Percentiles rank a stretch among this genome's conserved stretches.
phyloP scores from a whole-genome alignment of 1,140 invertebrate genomes.

The Saccostrea glomerata region DNA sequence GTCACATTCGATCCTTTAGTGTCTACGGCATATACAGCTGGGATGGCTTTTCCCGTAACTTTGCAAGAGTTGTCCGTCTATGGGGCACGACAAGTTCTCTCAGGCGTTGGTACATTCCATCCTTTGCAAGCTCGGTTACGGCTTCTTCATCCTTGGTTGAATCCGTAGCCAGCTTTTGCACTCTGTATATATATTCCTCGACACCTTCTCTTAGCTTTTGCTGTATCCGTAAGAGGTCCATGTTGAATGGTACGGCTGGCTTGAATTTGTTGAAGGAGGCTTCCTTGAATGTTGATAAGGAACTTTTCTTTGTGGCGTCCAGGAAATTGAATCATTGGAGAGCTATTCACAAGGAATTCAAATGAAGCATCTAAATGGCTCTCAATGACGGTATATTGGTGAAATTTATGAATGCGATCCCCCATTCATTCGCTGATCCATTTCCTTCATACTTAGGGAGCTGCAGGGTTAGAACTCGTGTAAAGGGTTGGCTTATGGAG shows the following conservation, averaged over 20 bases:
- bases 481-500: too few species aligned
- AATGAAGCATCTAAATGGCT: background rate
- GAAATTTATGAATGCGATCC: background rate
- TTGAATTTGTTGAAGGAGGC: constrained; percentile 1
- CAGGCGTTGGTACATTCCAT: background rate
- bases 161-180: background rate
- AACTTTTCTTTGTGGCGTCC: background rate
- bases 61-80: background rate
- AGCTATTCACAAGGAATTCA: background rate
- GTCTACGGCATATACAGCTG: too few species aligned
- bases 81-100: background rate
- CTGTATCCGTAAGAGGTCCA: background rate
- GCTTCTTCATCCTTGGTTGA: background rate
- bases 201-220: background rate
- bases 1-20: too few species aligned
- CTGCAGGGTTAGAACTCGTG: too few species aligned
- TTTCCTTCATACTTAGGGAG: background rate
- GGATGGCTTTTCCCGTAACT: background rate
- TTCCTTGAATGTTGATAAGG: background rate
- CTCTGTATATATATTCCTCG: background rate
- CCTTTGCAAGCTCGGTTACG: background rate
- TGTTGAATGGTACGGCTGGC: background rate
- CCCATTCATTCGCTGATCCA: background rate
- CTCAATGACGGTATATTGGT: background rate
- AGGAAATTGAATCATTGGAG: background rate